Conservation (phyloP, 1,140 invertebrate genomes). For the Drosophila athabasca region DNA sequence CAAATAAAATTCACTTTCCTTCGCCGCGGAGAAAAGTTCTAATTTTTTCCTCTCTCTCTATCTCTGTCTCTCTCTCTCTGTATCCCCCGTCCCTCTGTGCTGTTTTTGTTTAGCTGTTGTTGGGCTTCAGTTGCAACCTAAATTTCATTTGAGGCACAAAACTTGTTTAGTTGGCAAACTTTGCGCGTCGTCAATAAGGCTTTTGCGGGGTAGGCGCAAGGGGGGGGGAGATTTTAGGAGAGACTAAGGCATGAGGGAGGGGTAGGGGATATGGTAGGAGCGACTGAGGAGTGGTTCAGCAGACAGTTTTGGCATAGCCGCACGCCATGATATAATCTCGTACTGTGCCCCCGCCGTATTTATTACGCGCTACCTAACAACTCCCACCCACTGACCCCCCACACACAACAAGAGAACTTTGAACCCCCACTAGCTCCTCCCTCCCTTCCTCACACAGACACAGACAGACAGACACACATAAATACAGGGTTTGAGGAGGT, state of each 20-base stretch:
- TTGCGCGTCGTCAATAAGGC: constrained; percentile 80
- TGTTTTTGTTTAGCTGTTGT: constrained; percentile 76
- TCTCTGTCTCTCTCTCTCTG: background rate
- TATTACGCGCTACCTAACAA: constrained; percentile 62
- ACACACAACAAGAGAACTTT: background rate
- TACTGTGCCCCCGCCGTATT: constrained; percentile 50
- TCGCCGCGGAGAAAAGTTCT: constrained; percentile 71
- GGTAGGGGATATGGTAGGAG: background rate
- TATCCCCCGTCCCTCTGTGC: constrained; percentile 11
- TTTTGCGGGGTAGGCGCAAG: constrained; percentile 39
- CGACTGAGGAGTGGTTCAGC: constrained; percentile 24
- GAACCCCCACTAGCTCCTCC: too few relatives aligned
- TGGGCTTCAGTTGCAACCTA: constrained; percentile 81
- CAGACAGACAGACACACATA: constrained; percentile 22
- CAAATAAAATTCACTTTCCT: constrained; percentile 82
- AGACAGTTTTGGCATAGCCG: constrained; percentile 64
- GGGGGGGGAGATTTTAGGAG: background rate
- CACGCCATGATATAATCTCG: constrained; percentile 77
- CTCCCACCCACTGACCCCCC: constrained; percentile 11
- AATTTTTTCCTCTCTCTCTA: constrained; percentile 56
- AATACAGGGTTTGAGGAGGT: constrained; percentile 9
- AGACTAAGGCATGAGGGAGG: background rate
- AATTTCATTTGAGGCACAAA: constrained; percentile 82
- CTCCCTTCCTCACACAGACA: constrained; percentile 8
- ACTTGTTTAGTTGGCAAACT: constrained; percentile 82